Percentiles rank a stretch among this genome's conserved stretches.
These are phyloP conservation scores for Beris morrisii DNA, from an alignment of 2,888 invertebrate species.

Conservation along the genomic window DNA sequence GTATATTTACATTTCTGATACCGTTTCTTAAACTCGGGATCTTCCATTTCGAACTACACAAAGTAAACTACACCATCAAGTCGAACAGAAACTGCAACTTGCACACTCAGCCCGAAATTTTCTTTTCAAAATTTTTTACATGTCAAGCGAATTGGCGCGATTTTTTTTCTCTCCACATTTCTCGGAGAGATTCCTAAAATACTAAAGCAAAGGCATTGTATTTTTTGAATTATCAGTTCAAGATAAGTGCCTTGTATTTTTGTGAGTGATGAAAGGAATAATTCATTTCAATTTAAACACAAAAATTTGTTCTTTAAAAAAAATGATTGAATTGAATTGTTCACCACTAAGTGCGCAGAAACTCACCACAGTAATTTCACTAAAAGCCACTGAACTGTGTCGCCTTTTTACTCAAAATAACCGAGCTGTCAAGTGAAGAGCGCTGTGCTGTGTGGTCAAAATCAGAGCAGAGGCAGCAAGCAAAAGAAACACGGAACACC, in stretches of 20 bases:
- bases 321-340: too few relatives aligned
- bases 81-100: background rate
- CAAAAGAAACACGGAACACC: conserved; percentile 15
- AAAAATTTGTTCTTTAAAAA: too few relatives aligned
- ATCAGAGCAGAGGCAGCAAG: conserved; percentile 3
- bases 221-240: too few relatives aligned
- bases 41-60: conserved; percentile 46
- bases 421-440: conserved; percentile 23
- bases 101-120: background rate
- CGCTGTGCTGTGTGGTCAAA: conserved; percentile 13
- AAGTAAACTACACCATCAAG: background rate
- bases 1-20: conserved; percentile 75
- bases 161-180: background rate
- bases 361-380: too few relatives aligned
- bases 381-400: conserved; percentile 12
- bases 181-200: background rate
- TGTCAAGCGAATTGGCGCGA: background rate
- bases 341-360: too few relatives aligned
- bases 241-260: too few relatives aligned
- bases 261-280: too few relatives aligned
- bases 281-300: too few relatives aligned
- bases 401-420: conserved; percentile 21
- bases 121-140: background rate
- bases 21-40: conserved; percentile 57
- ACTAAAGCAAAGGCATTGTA: too few relatives aligned